These are phyloP conservation scores for Caracal caracal DNA, from an alignment of 2,113 vertebrate genomes.

Conservation along the genomic window DNA sequence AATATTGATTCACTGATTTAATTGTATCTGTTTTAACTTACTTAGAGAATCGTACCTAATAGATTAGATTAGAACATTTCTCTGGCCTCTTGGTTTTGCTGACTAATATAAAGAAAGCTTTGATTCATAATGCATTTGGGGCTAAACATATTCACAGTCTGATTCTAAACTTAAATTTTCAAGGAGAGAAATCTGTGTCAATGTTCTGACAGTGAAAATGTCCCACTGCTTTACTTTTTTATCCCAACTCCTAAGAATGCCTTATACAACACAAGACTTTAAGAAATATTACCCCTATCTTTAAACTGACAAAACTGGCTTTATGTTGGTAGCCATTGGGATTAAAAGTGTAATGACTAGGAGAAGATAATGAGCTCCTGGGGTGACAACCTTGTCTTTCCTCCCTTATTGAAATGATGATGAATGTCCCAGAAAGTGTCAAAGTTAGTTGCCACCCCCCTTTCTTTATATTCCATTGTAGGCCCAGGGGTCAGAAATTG, in stretches of 20 bases:
- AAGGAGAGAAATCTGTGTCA: not conserved
- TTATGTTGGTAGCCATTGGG: not conserved
- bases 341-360: not conserved
- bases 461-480: not conserved
- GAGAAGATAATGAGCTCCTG: not conserved
- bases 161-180: conserved; percentile 47
- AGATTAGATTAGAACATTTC: conserved; percentile 32
- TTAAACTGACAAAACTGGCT: not conserved
- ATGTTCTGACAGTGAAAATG: not conserved
- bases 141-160: conserved; percentile 6
- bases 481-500: not conserved
- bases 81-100: conserved; percentile 41
- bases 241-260: not conserved
- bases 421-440: not conserved
- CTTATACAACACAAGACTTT: not conserved
- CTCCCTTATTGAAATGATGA: not conserved
- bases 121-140: conserved; percentile 42
- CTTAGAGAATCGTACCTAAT: not conserved
- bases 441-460: not conserved
- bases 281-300: not conserved
- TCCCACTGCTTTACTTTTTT: not conserved
- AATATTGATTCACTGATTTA: conserved; percentile 18
- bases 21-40: not conserved
- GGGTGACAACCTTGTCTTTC: not conserved
- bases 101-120: conserved; percentile 35